Conservation (phyloP, 2,888 invertebrate species). For the Orthosia gracilis region DNA sequence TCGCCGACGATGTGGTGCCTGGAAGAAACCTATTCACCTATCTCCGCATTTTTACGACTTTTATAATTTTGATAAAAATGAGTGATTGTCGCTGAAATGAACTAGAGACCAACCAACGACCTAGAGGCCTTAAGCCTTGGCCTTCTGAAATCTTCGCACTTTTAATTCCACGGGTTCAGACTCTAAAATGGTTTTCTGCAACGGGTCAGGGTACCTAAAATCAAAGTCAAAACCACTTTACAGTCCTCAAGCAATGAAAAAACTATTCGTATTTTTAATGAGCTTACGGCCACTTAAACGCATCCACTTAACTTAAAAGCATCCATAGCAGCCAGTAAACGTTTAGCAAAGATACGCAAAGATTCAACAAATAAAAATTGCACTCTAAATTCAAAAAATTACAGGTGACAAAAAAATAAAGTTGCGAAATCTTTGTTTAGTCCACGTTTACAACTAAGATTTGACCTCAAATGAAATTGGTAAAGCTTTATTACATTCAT, state of each 20-base stretch:
- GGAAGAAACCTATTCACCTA: too few species aligned
- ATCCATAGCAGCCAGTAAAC: constrained; percentile 1
- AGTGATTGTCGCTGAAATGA: too few species aligned
- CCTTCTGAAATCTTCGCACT: too few species aligned
- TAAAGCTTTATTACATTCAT: constrained; percentile 68
- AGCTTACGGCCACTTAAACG: not conserved
- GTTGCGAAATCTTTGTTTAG: constrained; percentile 21
- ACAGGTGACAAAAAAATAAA: constrained; percentile 4
- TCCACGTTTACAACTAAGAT: constrained; percentile 30
- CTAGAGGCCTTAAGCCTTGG: too few species aligned
- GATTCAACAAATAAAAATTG: not conserved
- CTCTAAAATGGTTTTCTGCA: not conserved
- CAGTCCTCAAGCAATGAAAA: not conserved
- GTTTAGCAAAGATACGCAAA: not conserved
- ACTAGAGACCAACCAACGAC: too few species aligned
- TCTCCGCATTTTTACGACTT: too few species aligned
- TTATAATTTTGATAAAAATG: too few species aligned
- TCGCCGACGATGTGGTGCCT: too few species aligned
- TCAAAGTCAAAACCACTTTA: not conserved
- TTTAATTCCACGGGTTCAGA: not conserved
- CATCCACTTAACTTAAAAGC: constrained; percentile 1
- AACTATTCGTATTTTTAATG: not conserved
- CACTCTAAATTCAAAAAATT: not conserved
- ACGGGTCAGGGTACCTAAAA: not conserved
- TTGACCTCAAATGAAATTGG: constrained; percentile 56